Conservation (phyloP, 2,888 invertebrate species). For the Amiota mariae region DNA sequence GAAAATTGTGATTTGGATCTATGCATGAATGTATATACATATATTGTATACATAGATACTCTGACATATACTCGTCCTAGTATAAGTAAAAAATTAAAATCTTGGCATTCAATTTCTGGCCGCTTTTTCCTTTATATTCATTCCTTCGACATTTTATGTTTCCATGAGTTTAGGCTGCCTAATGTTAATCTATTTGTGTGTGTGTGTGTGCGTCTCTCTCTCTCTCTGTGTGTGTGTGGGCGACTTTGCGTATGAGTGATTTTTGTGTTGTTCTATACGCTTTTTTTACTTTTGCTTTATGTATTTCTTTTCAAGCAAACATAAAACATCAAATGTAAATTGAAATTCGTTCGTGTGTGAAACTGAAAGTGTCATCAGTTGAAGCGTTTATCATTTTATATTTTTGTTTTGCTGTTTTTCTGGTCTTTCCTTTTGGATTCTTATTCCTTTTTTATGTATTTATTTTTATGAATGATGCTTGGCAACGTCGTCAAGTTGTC, state of each 20-base stretch:
- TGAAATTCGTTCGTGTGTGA: conserved; percentile 70
- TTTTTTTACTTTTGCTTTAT: conserved; percentile 45
- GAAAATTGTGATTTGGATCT: conserved; percentile 40
- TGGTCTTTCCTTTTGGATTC: conserved; percentile 38
- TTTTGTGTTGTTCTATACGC: conserved; percentile 44
- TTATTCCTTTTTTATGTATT: conserved; percentile 4
- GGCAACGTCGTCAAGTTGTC: conserved; percentile 55
- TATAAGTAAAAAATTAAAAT: background rate
- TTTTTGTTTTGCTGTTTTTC: conserved; percentile 2
- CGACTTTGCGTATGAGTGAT: conserved; percentile 60
- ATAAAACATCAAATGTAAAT: conserved; percentile 68
- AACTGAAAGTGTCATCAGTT: conserved; percentile 68
- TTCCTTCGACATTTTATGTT: too few relatives aligned
- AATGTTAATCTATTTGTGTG: conserved; percentile 5
- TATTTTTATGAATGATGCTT: conserved; percentile 30
- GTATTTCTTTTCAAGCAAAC: conserved; percentile 59
- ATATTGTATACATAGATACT: background rate
- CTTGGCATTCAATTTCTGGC: conserved; percentile 6
- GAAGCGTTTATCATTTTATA: conserved; percentile 66
- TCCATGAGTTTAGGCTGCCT: conserved; percentile 37
- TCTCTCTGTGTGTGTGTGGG: conserved; percentile 21
- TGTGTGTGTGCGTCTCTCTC: conserved; percentile 19
- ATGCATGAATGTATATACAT: background rate
- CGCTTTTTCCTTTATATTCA: too few relatives aligned
- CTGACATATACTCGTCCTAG: background rate